These are phyloP conservation scores for Choloepus hoffmanni DNA, from an alignment of 2,113 vertebrate genomes.

Conservation along the genomic window DNA sequence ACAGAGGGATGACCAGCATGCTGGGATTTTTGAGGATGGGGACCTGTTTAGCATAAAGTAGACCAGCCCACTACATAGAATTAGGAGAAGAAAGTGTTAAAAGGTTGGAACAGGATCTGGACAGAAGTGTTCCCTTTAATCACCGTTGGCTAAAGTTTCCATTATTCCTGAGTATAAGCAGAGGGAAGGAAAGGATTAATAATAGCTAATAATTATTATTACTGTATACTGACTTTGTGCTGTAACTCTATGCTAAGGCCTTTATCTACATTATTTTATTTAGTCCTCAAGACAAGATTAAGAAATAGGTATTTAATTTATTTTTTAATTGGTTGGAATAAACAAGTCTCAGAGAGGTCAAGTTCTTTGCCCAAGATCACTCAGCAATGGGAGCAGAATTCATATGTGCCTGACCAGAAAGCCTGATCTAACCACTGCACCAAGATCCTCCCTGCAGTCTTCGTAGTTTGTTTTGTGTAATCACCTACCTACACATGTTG, in stretches of 20 bases:
- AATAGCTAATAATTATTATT: neutral
- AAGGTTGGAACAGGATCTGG: neutral
- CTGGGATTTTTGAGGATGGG: neutral
- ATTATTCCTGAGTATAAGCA: neutral
- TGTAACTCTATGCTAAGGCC: neutral
- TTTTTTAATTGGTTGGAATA: neutral
- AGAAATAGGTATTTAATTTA: neutral
- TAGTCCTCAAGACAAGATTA: neutral
- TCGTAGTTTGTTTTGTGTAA: neutral
- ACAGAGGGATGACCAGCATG: neutral
- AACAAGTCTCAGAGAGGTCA: neutral
- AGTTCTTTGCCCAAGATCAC: neutral
- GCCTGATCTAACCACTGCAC: accelerated
- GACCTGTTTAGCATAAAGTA: neutral
- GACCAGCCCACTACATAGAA: neutral
- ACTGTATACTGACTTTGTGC: neutral
- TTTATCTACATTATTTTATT: neutral
- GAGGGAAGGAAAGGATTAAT: neutral
- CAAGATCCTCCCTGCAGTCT: neutral
- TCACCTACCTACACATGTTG: neutral
- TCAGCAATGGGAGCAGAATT: neutral
- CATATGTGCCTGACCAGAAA: neutral
- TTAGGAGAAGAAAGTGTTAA: too few relatives aligned
- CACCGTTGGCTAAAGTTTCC: neutral
- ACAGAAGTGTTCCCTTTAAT: neutral